Evolutionary conservation across 2,113 vertebrate species (phyloP).

Genomic region (Hippopotamus amphibius): DNA sequence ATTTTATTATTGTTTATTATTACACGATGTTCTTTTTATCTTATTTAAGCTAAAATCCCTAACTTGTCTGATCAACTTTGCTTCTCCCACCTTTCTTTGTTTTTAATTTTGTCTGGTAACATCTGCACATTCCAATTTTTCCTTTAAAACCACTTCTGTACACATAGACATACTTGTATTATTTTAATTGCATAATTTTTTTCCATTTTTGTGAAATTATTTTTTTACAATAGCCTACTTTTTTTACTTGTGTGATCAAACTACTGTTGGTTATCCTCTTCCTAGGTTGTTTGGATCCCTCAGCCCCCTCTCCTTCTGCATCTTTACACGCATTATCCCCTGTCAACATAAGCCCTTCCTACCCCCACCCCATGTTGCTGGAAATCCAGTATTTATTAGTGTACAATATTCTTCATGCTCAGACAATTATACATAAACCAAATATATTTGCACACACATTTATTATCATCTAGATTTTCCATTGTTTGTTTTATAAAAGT

Average conservation of each 20-base stretch:
- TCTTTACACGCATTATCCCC: not conserved
- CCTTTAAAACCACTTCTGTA: not conserved
- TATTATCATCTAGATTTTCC: not conserved
- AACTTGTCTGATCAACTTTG: not conserved
- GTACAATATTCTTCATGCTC: not conserved
- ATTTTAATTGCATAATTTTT: not conserved
- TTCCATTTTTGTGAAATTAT: not conserved
- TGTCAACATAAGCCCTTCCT: not conserved
- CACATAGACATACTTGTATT: not conserved
- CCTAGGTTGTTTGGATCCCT: not conserved
- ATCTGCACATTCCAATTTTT: not conserved
- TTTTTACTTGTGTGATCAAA: not conserved
- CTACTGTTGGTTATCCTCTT: not conserved
- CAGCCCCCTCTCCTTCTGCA: not conserved
- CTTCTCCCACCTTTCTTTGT: not conserved
- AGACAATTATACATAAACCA: not conserved
- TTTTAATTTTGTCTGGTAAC: not conserved
- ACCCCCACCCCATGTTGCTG: not conserved
- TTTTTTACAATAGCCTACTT: not conserved
- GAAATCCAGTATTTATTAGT: slow-evolving; percentile 1
- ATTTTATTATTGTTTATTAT: slow-evolving; percentile 24
- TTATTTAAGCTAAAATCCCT: not conserved
- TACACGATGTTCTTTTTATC: not conserved
- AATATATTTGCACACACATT: not conserved
- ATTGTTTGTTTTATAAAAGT: not conserved